Conservation (phyloP, 2,113 vertebrate genomes). For the Eupsittula cactorum region DNA sequence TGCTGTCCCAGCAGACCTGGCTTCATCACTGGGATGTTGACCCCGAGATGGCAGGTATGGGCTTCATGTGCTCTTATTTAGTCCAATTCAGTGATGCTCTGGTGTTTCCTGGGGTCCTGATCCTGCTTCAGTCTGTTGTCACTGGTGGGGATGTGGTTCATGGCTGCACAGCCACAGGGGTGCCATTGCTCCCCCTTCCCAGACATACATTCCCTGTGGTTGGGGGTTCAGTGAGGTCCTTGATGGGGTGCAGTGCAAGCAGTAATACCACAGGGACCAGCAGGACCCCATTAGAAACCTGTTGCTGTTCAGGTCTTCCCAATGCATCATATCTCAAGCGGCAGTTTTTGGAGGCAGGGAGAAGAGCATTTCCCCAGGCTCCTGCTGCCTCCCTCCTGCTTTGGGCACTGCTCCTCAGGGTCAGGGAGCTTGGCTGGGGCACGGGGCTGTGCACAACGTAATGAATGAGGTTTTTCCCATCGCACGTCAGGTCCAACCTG, state of each 20-base stretch:
- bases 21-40: background rate
- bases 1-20: background rate
- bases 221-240: background rate
- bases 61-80: background rate
- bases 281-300: background rate
- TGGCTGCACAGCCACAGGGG: background rate
- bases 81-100: background rate
- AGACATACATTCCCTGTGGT: rapidly evolving
- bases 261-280: background rate
- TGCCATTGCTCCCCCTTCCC: background rate
- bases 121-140: background rate
- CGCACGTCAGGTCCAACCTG: background rate
- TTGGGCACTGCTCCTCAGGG: rapidly evolving
- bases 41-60: background rate
- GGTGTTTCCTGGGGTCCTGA: background rate
- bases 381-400: background rate
- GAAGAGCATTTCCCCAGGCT: background rate
- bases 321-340: background rate
- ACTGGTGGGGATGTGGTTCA: rapidly evolving
- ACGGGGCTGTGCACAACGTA: rapidly evolving
- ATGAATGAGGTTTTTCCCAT: background rate
- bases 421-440: rapidly evolving
- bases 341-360: background rate
- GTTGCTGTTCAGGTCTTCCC: background rate
- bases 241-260: background rate